phyloP scores from a whole-genome alignment of 2,113 vertebrate species.

The Passer montanus region DNA sequence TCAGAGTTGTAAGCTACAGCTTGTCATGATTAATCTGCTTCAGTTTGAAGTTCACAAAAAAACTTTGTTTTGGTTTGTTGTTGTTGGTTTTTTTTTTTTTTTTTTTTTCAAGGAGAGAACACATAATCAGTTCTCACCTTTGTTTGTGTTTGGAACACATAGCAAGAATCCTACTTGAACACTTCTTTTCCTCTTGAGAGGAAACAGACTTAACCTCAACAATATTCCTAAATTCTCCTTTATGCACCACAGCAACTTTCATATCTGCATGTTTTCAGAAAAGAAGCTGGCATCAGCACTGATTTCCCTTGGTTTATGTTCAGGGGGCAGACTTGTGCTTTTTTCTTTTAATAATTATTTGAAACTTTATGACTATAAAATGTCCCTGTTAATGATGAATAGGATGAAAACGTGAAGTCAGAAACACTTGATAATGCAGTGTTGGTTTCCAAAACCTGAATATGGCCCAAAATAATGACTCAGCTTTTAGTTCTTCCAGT shows the following conservation, averaged over 20 bases:
- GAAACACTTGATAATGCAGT: background rate
- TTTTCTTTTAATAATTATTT: background rate
- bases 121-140: background rate
- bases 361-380: background rate
- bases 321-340: background rate
- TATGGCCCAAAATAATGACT: background rate
- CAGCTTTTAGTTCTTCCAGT: background rate
- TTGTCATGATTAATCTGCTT: background rate
- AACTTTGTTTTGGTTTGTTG: too few relatives aligned
- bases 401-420: background rate
- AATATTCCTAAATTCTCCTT: background rate
- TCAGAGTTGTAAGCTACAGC: background rate
- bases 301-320: background rate
- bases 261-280: background rate
- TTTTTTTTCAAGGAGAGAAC: background rate
- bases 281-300: background rate
- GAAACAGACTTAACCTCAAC: background rate
- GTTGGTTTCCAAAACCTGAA: background rate
- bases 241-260: background rate
- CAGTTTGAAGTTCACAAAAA: background rate
- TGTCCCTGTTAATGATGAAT: background rate
- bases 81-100: too few relatives aligned
- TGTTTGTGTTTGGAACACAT: background rate
- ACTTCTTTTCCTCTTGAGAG: background rate
- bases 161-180: background rate